Percentiles rank a stretch among this genome's conserved stretches.
Evolutionary conservation across 2,797 vertebrate genomes (phyloP).

Genomic region (Hydrocynus forskahlii): DNA sequence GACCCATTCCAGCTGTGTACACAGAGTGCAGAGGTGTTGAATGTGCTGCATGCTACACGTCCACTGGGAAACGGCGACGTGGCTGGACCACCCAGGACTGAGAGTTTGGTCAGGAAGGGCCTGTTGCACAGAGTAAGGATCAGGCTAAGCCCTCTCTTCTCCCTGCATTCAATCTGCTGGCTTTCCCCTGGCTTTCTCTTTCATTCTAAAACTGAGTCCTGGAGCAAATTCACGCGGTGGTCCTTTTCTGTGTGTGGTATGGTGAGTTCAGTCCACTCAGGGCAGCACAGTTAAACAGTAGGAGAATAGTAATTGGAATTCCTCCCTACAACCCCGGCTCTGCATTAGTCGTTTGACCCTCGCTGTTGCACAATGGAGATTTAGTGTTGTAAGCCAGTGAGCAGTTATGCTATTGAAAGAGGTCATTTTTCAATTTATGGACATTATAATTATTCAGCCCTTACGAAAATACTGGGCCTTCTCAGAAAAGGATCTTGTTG

Average conservation of each 20-base stretch:
- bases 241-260: constrained; percentile 14
- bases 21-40: constrained; percentile 38
- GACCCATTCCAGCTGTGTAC: constrained; percentile 54
- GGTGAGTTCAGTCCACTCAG: neutral
- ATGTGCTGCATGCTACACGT: constrained; percentile 45
- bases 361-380: constrained; percentile 17
- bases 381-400: neutral
- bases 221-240: neutral
- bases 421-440: constrained; percentile 25
- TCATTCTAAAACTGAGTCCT: constrained; percentile 40
- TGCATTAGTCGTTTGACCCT: constrained; percentile 12
- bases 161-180: constrained; percentile 28
- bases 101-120: neutral
- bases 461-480: constrained; percentile 31
- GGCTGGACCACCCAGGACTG: constrained; percentile 62
- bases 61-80: constrained; percentile 44
- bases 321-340: constrained; percentile 9
- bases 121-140: constrained; percentile 23
- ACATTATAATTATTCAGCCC: constrained; percentile 18
- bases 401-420: constrained; percentile 18
- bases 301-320: constrained; percentile 18
- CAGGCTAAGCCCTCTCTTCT: constrained; percentile 31
- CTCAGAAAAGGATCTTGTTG: constrained; percentile 20
- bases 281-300: neutral
- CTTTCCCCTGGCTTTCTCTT: constrained; percentile 39